A percentile compares a stretch with the other conserved stretches of the same genome.
These are phyloP conservation scores for Nipponacmea schrenckii DNA, from an alignment of 2,888 invertebrate species.

Conservation along the genomic window DNA sequence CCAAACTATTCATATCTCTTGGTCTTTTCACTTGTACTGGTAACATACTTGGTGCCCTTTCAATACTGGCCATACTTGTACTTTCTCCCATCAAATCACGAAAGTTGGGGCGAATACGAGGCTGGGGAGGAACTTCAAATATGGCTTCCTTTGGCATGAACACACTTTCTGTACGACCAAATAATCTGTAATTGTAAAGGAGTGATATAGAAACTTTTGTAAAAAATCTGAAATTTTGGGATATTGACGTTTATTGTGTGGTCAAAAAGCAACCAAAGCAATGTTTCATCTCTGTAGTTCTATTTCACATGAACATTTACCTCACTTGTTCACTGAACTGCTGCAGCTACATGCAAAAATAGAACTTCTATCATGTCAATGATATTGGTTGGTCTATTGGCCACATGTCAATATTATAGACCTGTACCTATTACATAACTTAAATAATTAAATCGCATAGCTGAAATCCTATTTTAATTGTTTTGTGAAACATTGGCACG, in stretches of 20 bases:
- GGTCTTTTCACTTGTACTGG: slow-evolving; percentile 52
- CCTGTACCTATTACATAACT: too few relatives aligned
- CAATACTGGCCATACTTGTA: slow-evolving; percentile 49
- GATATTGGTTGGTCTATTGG: not conserved
- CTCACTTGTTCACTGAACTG: too few relatives aligned
- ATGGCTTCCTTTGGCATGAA: slow-evolving; percentile 49
- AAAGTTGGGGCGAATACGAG: slow-evolving; percentile 35
- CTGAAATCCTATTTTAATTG: too few relatives aligned
- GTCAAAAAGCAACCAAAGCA: not conserved
- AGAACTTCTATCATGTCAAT: not conserved
- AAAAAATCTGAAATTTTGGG: not conserved
- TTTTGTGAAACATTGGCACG: too few relatives aligned
- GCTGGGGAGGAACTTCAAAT: slow-evolving; percentile 42
- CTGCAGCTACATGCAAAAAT: not conserved
- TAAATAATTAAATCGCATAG: too few relatives aligned
- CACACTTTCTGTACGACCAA: slow-evolving; percentile 54
- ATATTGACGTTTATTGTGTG: not conserved
- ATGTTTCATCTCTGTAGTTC: not conserved
- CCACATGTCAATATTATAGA: too few relatives aligned
- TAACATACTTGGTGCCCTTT: slow-evolving; percentile 47
- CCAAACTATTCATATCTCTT: slow-evolving; percentile 56
- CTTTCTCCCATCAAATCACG: slow-evolving; percentile 51
- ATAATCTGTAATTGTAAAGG: slow-evolving; percentile 38
- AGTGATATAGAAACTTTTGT: not conserved
- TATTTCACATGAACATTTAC: too few relatives aligned